Percentiles rank a stretch among this genome's conserved stretches.
Evolutionary conservation across 2,888 invertebrate species (phyloP).

Genomic region (Caenorhabditis becei): DNA sequence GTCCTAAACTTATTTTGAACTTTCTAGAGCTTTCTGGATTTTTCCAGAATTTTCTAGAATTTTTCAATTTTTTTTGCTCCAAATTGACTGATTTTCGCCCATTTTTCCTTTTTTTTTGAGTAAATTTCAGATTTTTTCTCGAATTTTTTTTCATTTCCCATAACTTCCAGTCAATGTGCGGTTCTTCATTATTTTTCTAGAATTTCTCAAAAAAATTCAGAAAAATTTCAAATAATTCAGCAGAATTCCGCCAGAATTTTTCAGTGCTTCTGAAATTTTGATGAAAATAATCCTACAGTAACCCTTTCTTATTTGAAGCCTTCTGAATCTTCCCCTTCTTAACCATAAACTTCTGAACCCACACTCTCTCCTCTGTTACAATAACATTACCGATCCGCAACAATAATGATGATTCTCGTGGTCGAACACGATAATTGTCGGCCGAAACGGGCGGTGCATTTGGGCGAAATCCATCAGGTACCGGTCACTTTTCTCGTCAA

Average conservation of each 20-base stretch:
- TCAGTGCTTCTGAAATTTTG: too few relatives aligned
- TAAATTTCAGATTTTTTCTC: background rate
- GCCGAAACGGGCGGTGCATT: background rate
- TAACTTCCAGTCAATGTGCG: too few relatives aligned
- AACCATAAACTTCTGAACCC: background rate
- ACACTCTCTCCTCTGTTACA: background rate
- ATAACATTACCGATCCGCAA: background rate
- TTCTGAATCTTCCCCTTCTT: too few relatives aligned
- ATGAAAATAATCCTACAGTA: too few relatives aligned
- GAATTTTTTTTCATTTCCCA: background rate
- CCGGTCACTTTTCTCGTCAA: slow-evolving; percentile 1
- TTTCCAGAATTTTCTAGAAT: background rate
- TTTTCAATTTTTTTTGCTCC: background rate
- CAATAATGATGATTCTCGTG: background rate
- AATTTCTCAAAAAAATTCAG: too few relatives aligned
- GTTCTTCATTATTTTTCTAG: too few relatives aligned
- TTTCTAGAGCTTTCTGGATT: background rate
- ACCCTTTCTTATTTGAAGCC: too few relatives aligned
- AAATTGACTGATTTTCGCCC: too few relatives aligned
- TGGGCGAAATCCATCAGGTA: background rate
- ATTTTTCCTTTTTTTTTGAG: background rate
- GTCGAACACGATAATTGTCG: background rate
- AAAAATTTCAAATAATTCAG: too few relatives aligned
- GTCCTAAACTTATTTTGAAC: too few relatives aligned
- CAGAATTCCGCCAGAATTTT: too few relatives aligned